These are phyloP conservation scores for Pachyuromys duprasi DNA, from an alignment of 2,797 vertebrate species.

Conservation along the genomic window DNA sequence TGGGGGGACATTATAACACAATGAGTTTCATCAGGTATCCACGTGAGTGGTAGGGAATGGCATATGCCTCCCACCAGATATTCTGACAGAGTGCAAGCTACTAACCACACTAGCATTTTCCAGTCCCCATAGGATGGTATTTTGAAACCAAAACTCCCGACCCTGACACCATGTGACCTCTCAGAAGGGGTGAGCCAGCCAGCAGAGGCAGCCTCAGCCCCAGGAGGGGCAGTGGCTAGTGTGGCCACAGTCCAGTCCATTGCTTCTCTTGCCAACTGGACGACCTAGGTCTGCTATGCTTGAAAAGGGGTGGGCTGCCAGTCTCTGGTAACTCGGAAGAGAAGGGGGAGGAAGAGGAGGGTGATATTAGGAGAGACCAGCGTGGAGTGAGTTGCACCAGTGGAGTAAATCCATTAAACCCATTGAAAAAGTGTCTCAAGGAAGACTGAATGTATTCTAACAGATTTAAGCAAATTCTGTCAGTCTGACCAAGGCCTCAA, in stretches of 20 bases:
- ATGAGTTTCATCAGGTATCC: background rate
- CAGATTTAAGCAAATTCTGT: conserved; percentile 16
- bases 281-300: background rate
- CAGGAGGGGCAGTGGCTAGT: background rate
- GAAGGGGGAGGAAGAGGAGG: background rate
- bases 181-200: background rate
- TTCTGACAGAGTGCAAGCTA: background rate
- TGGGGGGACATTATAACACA: background rate
- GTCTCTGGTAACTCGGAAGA: background rate
- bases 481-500: background rate
- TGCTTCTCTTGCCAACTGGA: background rate
- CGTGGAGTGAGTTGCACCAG: background rate
- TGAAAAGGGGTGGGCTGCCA: background rate
- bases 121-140: background rate
- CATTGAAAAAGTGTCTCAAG: background rate
- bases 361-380: background rate
- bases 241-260: background rate
- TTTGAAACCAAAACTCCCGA: background rate
- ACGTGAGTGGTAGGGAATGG: background rate
- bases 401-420: background rate
- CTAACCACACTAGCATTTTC: background rate
- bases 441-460: background rate
- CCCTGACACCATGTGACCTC: background rate
- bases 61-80: background rate
- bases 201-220: background rate